phyloP scores from a whole-genome alignment of 2,797 vertebrate species.

The Halcyon leucocephala region DNA sequence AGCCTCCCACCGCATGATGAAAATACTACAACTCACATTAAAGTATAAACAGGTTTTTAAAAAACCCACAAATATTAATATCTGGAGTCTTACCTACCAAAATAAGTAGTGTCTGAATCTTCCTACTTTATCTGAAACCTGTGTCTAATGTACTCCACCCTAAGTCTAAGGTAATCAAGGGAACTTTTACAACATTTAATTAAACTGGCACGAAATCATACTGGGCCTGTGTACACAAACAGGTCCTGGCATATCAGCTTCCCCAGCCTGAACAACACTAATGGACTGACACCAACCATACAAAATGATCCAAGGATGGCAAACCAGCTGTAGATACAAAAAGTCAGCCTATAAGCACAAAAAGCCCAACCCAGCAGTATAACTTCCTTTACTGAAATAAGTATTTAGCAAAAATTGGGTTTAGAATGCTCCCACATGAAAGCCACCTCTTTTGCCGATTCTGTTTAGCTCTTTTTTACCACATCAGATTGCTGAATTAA shows the following conservation, averaged over 20 bases:
- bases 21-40: background rate
- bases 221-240: background rate
- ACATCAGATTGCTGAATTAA: background rate
- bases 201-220: background rate
- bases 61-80: rapidly evolving
- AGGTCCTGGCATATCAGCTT: background rate
- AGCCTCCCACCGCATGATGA: background rate
- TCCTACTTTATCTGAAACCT: background rate
- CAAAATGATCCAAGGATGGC: background rate
- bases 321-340: background rate
- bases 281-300: background rate
- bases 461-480: background rate
- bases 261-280: background rate
- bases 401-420: background rate
- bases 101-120: background rate
- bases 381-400: background rate
- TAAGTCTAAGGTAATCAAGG: background rate
- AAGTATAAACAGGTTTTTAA: background rate
- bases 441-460: background rate
- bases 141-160: background rate
- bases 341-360: background rate
- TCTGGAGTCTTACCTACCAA: background rate
- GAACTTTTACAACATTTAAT: background rate
- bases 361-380: background rate
- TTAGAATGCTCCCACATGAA: background rate